Conservation (phyloP, 2,797 vertebrate genomes). For the Poecilia picta region DNA sequence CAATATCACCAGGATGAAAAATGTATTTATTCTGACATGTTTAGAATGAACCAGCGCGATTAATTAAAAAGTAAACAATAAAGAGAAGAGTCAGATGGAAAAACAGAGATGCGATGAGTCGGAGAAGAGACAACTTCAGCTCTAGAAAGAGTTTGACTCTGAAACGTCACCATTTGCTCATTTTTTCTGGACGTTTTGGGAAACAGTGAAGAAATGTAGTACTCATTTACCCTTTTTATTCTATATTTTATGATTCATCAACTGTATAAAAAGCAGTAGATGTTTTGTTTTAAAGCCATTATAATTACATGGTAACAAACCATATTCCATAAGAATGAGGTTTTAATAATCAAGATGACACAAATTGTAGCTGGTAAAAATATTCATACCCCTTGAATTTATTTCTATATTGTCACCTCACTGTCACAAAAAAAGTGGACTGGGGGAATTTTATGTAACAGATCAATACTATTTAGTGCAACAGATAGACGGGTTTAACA, state of each 20-base stretch:
- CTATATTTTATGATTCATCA: not conserved
- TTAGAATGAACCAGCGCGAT: conserved; percentile 77
- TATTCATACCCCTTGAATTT: not conserved
- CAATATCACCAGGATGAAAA: conserved; percentile 88
- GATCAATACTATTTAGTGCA: not conserved
- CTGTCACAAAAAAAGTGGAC: not conserved
- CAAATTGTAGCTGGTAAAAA: not conserved
- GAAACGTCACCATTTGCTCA: conserved; percentile 22
- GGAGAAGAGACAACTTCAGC: conserved; percentile 16
- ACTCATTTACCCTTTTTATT: not conserved
- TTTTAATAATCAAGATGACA: not conserved
- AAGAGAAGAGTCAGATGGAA: conserved; percentile 65
- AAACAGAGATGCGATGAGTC: conserved; percentile 47
- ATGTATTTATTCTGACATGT: conserved; percentile 80
- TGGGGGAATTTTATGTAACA: not conserved
- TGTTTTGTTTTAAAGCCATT: not conserved
- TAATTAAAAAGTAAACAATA: conserved; percentile 84
- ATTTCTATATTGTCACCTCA: not conserved
- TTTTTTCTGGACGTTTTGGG: not conserved
- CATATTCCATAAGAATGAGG: not conserved
- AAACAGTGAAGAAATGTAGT: not conserved
- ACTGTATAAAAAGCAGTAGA: not conserved
- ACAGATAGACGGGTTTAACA: not conserved
- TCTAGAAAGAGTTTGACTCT: conserved; percentile 21
- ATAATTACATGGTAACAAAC: not conserved